These are phyloP conservation scores for Sternarchorhynchus goeldii DNA, from an alignment of 2,797 vertebrate genomes.

Conservation along the genomic window DNA sequence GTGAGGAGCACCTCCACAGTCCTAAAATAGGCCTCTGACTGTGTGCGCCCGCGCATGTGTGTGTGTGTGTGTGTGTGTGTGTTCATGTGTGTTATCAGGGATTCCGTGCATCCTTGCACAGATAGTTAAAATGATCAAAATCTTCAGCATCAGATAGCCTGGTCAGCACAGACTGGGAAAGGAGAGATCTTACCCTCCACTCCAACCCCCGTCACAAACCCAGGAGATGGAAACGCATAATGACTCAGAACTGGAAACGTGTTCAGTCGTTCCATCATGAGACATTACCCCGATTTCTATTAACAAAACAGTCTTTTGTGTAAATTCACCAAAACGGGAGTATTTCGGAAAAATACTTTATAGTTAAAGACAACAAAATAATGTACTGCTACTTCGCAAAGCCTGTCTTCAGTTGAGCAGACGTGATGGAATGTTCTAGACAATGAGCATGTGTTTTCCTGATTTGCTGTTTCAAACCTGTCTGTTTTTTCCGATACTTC, in stretches of 20 bases:
- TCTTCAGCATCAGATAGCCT: constrained; percentile 1
- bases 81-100: constrained; percentile 11
- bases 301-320: background rate
- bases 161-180: background rate
- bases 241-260: constrained; percentile 36
- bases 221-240: constrained; percentile 26
- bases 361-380: background rate
- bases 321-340: background rate
- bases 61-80: background rate
- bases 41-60: background rate
- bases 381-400: background rate
- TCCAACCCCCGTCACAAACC: background rate
- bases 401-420: background rate
- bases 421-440: background rate
- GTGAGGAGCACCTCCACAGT: background rate
- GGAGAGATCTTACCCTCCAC: background rate
- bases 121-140: background rate
- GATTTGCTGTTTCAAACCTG: constrained; percentile 48
- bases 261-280: constrained; percentile 5
- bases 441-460: constrained; percentile 12
- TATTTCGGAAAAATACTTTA: background rate
- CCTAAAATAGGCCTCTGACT: background rate
- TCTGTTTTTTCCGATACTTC: constrained; percentile 62
- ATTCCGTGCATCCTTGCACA: background rate
- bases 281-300: constrained; percentile 2